phyloP scores from a whole-genome alignment of 2,797 vertebrate species.

The Champsocephalus gunnari region DNA sequence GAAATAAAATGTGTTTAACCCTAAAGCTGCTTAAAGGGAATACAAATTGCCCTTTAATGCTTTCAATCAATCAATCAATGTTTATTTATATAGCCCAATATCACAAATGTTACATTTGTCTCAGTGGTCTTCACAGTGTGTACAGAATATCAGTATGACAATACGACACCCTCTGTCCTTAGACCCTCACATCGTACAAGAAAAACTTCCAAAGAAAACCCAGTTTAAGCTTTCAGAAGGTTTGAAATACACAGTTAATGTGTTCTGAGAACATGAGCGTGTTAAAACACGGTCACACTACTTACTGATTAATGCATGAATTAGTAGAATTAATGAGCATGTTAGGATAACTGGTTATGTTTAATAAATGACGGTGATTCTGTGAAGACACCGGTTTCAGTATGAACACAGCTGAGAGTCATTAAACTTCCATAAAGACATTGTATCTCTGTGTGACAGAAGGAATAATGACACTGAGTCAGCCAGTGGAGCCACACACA shows the following conservation, averaged over 20 bases:
- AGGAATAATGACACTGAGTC: constrained; percentile 26
- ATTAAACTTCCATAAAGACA: constrained; percentile 44
- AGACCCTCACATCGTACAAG: too few species aligned
- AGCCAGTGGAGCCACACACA: background rate
- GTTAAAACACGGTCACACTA: background rate
- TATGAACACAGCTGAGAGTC: constrained; percentile 35
- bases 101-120: too few species aligned
- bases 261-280: background rate
- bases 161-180: too few species aligned
- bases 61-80: too few species aligned
- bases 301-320: constrained; percentile 32
- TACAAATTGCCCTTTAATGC: background rate
- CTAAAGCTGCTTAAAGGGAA: background rate
- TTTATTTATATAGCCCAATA: too few species aligned
- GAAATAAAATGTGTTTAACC: background rate
- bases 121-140: too few species aligned
- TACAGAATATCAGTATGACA: too few species aligned
- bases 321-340: constrained; percentile 34
- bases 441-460: constrained; percentile 29
- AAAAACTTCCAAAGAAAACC: too few species aligned
- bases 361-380: constrained; percentile 15
- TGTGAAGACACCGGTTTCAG: constrained; percentile 23
- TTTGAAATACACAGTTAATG: background rate
- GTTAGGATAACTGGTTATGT: constrained; percentile 2
- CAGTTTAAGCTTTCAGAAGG: too few species aligned